phyloP scores from a whole-genome alignment of 2,797 vertebrate genomes.

The Ficedula albicollis region DNA sequence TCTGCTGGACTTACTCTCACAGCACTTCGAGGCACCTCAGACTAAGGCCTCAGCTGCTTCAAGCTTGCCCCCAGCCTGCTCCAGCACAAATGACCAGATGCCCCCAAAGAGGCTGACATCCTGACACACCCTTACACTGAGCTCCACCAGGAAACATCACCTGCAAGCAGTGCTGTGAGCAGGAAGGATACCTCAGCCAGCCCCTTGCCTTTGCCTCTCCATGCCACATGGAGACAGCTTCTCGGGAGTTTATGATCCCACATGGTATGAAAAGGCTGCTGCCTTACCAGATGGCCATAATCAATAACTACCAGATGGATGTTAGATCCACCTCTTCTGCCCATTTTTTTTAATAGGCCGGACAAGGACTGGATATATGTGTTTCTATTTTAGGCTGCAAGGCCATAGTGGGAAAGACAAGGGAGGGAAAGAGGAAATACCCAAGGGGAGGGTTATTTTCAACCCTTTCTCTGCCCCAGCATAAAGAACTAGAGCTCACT shows the following conservation, averaged over 20 bases:
- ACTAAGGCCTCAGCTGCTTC: background rate
- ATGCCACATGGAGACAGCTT: slow-evolving; percentile 50
- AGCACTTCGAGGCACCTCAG: rapidly evolving
- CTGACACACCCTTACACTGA: rapidly evolving
- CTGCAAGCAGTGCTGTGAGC: background rate
- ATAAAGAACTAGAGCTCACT: background rate
- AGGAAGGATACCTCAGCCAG: background rate
- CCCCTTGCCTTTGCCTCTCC: slow-evolving; percentile 26
- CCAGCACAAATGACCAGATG: background rate
- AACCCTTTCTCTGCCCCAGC: background rate
- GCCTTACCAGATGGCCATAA: slow-evolving; percentile 74
- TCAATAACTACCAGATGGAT: slow-evolving; percentile 78
- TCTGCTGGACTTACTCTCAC: background rate
- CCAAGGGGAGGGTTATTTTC: background rate
- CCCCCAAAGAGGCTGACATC: background rate
- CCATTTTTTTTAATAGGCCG: slow-evolving; percentile 12
- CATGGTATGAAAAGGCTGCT: slow-evolving; percentile 50
- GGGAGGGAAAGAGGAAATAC: background rate
- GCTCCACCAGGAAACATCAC: background rate
- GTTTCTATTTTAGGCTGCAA: slow-evolving; percentile 36
- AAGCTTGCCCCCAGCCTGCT: background rate
- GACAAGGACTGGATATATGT: slow-evolving; percentile 10
- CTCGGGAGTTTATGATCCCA: slow-evolving; percentile 39
- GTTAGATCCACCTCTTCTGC: slow-evolving; percentile 40
- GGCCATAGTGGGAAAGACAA: background rate